phyloP scores from a whole-genome alignment of 23 tunicate genomes.

The Phallusia fumigata region DNA sequence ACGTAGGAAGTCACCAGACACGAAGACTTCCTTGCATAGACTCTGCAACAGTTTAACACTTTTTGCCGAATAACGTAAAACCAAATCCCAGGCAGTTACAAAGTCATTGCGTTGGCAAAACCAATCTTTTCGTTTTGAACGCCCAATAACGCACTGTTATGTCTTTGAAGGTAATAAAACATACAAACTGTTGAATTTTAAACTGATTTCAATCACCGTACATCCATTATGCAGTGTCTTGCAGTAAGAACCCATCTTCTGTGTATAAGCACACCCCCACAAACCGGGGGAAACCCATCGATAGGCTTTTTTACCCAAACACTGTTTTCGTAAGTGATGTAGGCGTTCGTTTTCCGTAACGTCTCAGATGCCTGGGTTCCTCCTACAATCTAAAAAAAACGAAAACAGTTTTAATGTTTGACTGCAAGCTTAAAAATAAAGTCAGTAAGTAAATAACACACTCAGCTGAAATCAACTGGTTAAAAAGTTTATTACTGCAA shows the following conservation, averaged over 20 bases:
- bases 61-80: too few relatives aligned
- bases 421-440: too few relatives aligned
- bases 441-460: too few relatives aligned
- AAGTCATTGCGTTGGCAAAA: too few relatives aligned
- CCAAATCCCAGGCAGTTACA: too few relatives aligned
- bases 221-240: constrained; percentile 47
- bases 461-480: too few relatives aligned
- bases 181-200: too few relatives aligned
- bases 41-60: background rate
- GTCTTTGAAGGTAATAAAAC: too few relatives aligned
- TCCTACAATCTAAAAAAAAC: constrained; percentile 37
- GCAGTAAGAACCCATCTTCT: constrained; percentile 62
- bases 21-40: constrained; percentile 10
- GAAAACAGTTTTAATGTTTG: too few relatives aligned
- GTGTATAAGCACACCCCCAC: constrained; percentile 59
- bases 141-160: too few relatives aligned
- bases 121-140: too few relatives aligned
- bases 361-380: constrained; percentile 19
- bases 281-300: constrained; percentile 46
- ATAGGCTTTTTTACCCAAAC: constrained; percentile 24
- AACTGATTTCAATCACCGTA: background rate
- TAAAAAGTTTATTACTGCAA: too few relatives aligned
- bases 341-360: constrained; percentile 26
- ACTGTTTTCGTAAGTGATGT: constrained; percentile 8
- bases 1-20: background rate